Percentiles rank a stretch among this genome's conserved stretches.
Conservation (phyloP, 2,797 vertebrate species). For the Pitangus sulphuratus region DNA sequence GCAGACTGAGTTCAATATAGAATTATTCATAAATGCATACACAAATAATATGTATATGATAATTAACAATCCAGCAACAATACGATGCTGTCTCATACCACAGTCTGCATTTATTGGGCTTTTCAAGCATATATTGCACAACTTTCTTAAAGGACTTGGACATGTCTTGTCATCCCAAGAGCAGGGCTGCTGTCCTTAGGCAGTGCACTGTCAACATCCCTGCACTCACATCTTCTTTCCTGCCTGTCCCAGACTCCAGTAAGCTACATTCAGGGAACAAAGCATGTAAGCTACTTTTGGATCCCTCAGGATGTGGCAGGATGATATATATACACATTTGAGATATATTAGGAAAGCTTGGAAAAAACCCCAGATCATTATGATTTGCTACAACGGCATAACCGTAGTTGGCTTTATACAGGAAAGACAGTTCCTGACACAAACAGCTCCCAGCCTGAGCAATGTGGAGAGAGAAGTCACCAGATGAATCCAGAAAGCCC, state of each 20-base stretch:
- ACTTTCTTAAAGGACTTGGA: not conserved
- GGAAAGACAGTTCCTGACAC: conserved; percentile 10
- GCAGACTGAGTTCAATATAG: not conserved
- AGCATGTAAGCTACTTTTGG: not conserved
- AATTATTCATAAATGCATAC: not conserved
- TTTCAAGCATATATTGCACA: not conserved
- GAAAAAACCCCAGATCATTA: conserved; percentile 25
- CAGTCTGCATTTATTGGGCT: not conserved
- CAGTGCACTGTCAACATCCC: not conserved
- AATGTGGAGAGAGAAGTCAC: not conserved
- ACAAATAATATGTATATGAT: not conserved
- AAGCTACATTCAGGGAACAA: not conserved
- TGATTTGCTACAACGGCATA: not conserved
- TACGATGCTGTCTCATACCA: not conserved
- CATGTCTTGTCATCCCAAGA: not conserved
- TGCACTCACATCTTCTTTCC: not conserved
- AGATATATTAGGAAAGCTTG: conserved; percentile 47
- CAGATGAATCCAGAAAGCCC: not conserved
- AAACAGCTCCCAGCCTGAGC: not conserved
- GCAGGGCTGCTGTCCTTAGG: not conserved
- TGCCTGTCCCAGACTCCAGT: not conserved
- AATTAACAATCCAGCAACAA: not conserved
- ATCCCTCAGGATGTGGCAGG: not conserved
- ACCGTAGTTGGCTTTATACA: not conserved
- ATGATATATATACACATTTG: conserved; percentile 20